Evolutionary conservation across 2,888 invertebrate genomes (phyloP).

Genomic region (Nomada fabriciana): DNA sequence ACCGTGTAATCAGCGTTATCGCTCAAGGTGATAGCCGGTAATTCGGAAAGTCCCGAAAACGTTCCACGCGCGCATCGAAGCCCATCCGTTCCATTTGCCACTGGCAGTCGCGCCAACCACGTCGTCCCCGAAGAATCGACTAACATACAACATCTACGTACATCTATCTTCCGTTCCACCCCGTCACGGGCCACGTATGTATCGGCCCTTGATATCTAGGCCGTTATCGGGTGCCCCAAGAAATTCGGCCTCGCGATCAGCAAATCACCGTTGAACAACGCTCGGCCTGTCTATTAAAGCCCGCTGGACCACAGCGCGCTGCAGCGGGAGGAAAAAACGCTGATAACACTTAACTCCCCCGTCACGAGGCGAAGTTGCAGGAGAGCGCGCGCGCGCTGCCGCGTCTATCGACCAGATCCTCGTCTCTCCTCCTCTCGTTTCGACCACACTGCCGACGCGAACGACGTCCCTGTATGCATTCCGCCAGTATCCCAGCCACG

Average conservation of each 20-base stretch:
- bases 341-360: constrained; percentile 47
- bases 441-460: constrained; percentile 26
- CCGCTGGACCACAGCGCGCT: constrained; percentile 25
- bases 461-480: constrained; percentile 29
- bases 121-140: no score
- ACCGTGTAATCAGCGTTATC: no score
- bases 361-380: constrained; percentile 65
- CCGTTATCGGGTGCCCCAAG: not conserved
- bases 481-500: constrained; percentile 53
- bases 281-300: not conserved
- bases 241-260: not conserved
- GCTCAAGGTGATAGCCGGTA: no score
- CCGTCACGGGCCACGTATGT: no score
- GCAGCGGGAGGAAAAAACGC: constrained; percentile 27
- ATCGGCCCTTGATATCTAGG: no score
- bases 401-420: constrained; percentile 79
- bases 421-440: constrained; percentile 63
- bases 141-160: no score
- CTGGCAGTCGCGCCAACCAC: no score
- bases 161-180: no score
- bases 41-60: no score
- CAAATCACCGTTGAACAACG: not conserved
- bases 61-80: no score
- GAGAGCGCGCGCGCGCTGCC: constrained; percentile 71
- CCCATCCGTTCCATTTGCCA: no score